Evolutionary conservation across 2,797 vertebrate species (phyloP).

Genomic region (Psittacula echo): DNA sequence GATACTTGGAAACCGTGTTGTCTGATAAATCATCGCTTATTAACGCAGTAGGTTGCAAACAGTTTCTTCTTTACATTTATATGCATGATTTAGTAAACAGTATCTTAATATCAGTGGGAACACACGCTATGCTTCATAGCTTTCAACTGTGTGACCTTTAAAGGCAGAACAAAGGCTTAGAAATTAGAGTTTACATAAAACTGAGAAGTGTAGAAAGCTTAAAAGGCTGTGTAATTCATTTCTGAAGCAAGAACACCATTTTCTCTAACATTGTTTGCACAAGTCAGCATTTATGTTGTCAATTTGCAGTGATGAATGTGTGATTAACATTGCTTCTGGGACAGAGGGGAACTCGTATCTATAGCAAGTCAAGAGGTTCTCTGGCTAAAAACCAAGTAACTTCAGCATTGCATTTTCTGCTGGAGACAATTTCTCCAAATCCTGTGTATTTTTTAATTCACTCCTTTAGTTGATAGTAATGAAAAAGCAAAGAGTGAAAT

Average conservation of each 20-base stretch:
- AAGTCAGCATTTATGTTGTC: constrained; percentile 69
- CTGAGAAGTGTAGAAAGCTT: constrained; percentile 33
- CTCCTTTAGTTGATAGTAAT: background rate
- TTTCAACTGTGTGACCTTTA: constrained; percentile 61
- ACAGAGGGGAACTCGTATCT: constrained; percentile 12
- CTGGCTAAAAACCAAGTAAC: background rate
- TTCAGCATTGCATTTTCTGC: background rate
- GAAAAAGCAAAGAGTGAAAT: constrained; percentile 3
- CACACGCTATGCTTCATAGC: constrained; percentile 45
- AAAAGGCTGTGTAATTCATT: constrained; percentile 60
- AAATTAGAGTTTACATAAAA: constrained; percentile 64
- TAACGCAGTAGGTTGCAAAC: constrained; percentile 40
- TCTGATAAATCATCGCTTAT: constrained; percentile 45
- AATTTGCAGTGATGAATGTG: constrained; percentile 55
- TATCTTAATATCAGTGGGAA: constrained; percentile 48
- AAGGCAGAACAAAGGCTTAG: constrained; percentile 65
- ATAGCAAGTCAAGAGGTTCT: background rate
- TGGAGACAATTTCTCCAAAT: background rate
- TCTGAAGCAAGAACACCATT: constrained; percentile 54
- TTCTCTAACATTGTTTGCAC: constrained; percentile 55
- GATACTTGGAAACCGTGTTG: constrained; percentile 35
- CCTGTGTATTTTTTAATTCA: constrained; percentile 7
- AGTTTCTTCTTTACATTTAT: constrained; percentile 56
- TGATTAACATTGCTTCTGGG: constrained; percentile 39
- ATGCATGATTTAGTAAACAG: constrained; percentile 58